Percentiles rank a stretch among this genome's conserved stretches.
Evolutionary conservation across 92 coral and sea anemone genomes (phyloP).

Genomic region (Porites lobata): DNA sequence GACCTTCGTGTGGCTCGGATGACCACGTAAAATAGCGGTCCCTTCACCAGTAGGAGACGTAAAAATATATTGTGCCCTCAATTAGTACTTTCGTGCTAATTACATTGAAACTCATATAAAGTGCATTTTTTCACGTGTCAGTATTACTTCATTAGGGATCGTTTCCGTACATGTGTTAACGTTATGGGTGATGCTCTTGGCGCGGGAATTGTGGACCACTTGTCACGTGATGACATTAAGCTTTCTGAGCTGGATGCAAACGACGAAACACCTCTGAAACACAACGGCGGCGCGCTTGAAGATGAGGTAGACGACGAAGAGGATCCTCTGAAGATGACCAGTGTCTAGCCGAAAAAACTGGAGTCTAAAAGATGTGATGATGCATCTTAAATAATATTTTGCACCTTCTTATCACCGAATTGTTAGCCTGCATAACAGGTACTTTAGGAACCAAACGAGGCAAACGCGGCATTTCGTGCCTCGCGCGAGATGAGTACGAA

Average conservation of each 20-base stretch:
- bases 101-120: too few species aligned
- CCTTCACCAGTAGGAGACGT: too few species aligned
- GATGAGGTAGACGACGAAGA: slow-evolving; percentile 26
- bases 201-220: slow-evolving; percentile 94
- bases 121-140: background rate
- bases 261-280: slow-evolving; percentile 34
- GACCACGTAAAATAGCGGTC: too few species aligned
- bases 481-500: too few species aligned
- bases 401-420: too few species aligned
- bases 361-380: background rate
- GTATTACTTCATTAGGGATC: slow-evolving; percentile 72
- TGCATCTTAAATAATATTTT: background rate
- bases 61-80: too few species aligned
- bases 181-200: slow-evolving; percentile 96
- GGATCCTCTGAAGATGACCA: slow-evolving; percentile 44
- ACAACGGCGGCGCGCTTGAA: slow-evolving; percentile 36
- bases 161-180: slow-evolving; percentile 92
- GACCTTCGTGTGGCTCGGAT: too few species aligned
- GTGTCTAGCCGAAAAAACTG: slow-evolving; percentile 7
- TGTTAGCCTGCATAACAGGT: too few species aligned
- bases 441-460: too few species aligned
- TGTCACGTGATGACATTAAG: slow-evolving; percentile 92
- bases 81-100: too few species aligned
- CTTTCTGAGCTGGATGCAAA: slow-evolving; percentile 55
- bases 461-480: too few species aligned